A percentile compares a stretch with the other conserved stretches of the same genome.
phyloP scores from a whole-genome alignment of 2,797 vertebrate genomes.

The Micropoecilia bifurca region DNA sequence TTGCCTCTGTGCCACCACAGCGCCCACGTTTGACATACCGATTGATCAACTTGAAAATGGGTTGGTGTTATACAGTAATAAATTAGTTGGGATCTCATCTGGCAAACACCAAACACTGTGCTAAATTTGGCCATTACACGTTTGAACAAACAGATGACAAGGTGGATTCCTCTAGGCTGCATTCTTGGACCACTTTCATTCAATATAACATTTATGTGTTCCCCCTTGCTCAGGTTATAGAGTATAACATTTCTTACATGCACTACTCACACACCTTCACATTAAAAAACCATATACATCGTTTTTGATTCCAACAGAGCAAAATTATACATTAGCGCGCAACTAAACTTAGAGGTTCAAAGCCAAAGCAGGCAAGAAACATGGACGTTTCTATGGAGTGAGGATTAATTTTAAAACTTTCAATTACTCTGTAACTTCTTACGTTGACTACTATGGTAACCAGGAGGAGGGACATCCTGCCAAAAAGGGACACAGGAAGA shows the following conservation, averaged over 20 bases:
- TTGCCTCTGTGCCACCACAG: too few relatives aligned
- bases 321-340: background rate
- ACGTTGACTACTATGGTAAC: background rate
- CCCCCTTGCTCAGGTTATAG: background rate
- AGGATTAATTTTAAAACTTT: background rate
- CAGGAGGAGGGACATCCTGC: background rate
- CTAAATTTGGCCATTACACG: background rate
- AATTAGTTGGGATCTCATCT: background rate
- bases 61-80: background rate
- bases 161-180: background rate
- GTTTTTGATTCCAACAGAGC: background rate
- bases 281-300: background rate
- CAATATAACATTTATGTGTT: background rate
- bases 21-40: background rate
- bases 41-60: background rate
- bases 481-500: background rate
- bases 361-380: background rate
- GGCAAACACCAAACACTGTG: background rate
- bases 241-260: background rate
- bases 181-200: background rate
- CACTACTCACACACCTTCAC: background rate
- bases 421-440: background rate
- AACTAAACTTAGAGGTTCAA: background rate
- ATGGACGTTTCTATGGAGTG: background rate
- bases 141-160: background rate